Conservation (phyloP, 92 coral and sea anemone species). For the Meandrina meandrites region DNA sequence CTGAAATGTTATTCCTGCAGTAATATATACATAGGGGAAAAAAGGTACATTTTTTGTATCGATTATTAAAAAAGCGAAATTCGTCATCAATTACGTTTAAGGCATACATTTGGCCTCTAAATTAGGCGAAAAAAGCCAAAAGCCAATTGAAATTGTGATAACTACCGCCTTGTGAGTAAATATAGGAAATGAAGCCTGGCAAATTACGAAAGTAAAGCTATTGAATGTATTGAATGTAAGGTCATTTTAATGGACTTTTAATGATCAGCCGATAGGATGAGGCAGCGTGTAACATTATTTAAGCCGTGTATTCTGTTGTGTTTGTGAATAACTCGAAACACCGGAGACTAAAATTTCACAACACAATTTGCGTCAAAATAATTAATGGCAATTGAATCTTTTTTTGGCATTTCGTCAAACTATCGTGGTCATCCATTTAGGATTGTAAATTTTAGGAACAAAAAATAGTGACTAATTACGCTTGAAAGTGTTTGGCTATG, state of each 20-base stretch:
- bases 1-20: not conserved
- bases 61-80: not conserved
- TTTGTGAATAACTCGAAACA: not conserved
- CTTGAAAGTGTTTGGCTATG: not conserved
- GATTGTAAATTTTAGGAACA: not conserved
- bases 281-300: constrained; percentile 8
- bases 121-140: not conserved
- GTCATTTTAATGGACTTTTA: constrained; percentile 20
- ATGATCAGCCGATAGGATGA: constrained; percentile 10
- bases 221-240: no score
- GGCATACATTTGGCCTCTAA: not conserved
- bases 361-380: not conserved
- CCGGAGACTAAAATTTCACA: constrained; percentile 10
- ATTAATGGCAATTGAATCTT: constrained; percentile 5
- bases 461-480: no score
- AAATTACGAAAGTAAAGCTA: constrained; percentile 5
- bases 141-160: not conserved
- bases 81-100: not conserved
- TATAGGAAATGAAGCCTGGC: constrained; percentile 17
- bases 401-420: not conserved
- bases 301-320: not conserved
- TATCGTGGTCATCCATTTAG: not conserved
- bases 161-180: constrained; percentile 27
- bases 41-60: not conserved
- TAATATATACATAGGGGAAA: no score